Base-by-base conservation (phyloP, 1,140 invertebrate species). In the Heliconius hewitsoni region DNA sequence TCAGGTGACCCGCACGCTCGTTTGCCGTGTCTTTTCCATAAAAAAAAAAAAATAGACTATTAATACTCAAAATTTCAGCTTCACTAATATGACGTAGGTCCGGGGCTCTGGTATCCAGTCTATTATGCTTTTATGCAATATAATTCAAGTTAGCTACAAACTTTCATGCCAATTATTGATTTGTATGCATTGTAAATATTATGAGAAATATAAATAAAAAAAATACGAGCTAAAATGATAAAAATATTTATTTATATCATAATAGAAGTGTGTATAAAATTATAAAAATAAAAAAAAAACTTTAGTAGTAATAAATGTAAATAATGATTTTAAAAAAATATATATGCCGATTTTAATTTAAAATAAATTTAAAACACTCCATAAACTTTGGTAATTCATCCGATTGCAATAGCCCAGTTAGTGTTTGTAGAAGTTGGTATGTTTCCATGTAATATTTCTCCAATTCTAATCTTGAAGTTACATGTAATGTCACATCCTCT, bases 331-430 rank as follows among this genome's bases (percentile, higher is more conserved):
- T 30, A 16, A 30, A 30, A 30, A 66, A 18, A 27, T 60, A 19
- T 27, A 66, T 30, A 30, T 66, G n/a, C 27, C 8, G 8, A 57
- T 66, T 30, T 30, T 16, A 60, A 23, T 23, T 23, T 60, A 66
- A 30, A 16, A 66, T 30, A 66, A 5, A 16, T 30, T 30, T 66
- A 66, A 66, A 30, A 23, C 60, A 66, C 27, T 66, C 60, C n/a
- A 66, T 27, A 13, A 27, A 30, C 60, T 66, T 66, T 66, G 83
- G 82, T 83, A 83, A 90, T 55, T 78, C 30, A 50, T 83, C 78
- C 87, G 87, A 91, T 80, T 86, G 60, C 60, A 66, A 66, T 5
- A 66, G 60, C 60, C 60, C 60, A 66, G n/a, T 66, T n/a, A 66
- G n/a, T 27, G 0, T 27, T 66, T 30, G 23, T 66, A 27, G n/a